Conservation (phyloP, 2,888 invertebrate species). For the Carcina quercana region DNA sequence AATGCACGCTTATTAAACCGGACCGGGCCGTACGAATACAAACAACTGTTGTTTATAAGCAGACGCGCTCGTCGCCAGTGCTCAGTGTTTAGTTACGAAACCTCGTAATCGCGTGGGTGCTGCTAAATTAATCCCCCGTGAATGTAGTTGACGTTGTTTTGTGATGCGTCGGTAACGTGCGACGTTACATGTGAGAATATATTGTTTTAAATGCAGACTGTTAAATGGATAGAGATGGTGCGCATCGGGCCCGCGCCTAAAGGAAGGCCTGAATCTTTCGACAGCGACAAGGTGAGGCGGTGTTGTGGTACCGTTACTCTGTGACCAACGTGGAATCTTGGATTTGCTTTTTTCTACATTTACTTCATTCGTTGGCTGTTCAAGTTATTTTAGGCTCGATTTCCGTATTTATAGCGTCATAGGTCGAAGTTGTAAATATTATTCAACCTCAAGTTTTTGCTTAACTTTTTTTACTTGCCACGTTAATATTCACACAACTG, state of each 20-base stretch:
- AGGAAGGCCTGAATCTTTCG: constrained; percentile 50
- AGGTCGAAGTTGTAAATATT: too few relatives aligned
- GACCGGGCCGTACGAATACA: constrained; percentile 27
- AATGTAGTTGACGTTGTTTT: constrained; percentile 41
- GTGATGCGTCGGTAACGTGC: constrained; percentile 17
- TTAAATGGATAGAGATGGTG: constrained; percentile 69
- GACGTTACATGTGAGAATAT: constrained; percentile 7
- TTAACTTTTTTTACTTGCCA: too few relatives aligned
- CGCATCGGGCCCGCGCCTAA: constrained; percentile 41
- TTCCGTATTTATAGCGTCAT: constrained; percentile 3
- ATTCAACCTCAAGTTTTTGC: too few relatives aligned
- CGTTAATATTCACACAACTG: too few relatives aligned
- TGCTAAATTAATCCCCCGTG: constrained; percentile 52
- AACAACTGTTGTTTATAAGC: constrained; percentile 54
- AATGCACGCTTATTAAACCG: constrained; percentile 34
- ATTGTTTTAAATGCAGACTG: constrained; percentile 51
- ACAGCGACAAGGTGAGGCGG: constrained; percentile 53
- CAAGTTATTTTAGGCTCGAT: too few relatives aligned
- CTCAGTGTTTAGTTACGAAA: constrained; percentile 48
- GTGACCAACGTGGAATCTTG: too few relatives aligned
- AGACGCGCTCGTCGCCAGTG: constrained; percentile 35
- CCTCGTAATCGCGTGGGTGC: constrained; percentile 57
- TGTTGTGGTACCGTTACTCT: constrained; percentile 32
- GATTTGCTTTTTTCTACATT: too few relatives aligned
- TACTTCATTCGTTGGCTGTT: too few relatives aligned